phyloP scores from a whole-genome alignment of 2,797 vertebrate species.

The Aplochiton taeniatus region DNA sequence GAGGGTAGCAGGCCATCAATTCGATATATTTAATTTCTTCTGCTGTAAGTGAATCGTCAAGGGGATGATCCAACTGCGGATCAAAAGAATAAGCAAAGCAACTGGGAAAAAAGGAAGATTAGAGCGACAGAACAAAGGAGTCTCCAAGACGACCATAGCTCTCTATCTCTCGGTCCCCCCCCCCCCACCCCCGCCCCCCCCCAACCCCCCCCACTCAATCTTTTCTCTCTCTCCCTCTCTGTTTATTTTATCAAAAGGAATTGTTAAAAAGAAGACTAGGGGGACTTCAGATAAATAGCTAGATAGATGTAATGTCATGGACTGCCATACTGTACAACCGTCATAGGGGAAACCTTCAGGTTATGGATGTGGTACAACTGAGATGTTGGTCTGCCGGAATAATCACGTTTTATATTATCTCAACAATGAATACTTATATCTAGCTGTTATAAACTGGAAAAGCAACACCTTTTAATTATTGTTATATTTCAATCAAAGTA shows the following conservation, averaged over 20 bases:
- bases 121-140: slow-evolving; percentile 37
- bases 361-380: too few species aligned
- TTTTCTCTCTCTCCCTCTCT: slow-evolving; percentile 24
- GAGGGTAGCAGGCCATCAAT: slow-evolving; percentile 60
- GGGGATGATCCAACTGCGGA: slow-evolving; percentile 72
- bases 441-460: too few species aligned
- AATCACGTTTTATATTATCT: too few species aligned
- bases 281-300: background rate
- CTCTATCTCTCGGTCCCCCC: slow-evolving; percentile 47
- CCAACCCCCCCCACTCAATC: slow-evolving; percentile 27
- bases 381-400: too few species aligned
- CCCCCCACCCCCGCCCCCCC: slow-evolving; percentile 39
- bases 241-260: slow-evolving; percentile 13
- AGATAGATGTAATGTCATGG: background rate
- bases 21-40: slow-evolving; percentile 78
- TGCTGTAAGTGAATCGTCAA: slow-evolving; percentile 78
- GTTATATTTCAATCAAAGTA: too few species aligned
- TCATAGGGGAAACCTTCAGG: too few species aligned
- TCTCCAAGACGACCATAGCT: slow-evolving; percentile 34
- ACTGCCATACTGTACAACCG: too few species aligned
- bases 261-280: slow-evolving; percentile 17
- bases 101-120: slow-evolving; percentile 62
- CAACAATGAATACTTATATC: too few species aligned
- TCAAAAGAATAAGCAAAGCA: slow-evolving; percentile 71
- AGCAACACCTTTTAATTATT: too few species aligned